Evolutionary conservation across 2,113 vertebrate species (phyloP).

Genomic region (Sylvia atricapilla): DNA sequence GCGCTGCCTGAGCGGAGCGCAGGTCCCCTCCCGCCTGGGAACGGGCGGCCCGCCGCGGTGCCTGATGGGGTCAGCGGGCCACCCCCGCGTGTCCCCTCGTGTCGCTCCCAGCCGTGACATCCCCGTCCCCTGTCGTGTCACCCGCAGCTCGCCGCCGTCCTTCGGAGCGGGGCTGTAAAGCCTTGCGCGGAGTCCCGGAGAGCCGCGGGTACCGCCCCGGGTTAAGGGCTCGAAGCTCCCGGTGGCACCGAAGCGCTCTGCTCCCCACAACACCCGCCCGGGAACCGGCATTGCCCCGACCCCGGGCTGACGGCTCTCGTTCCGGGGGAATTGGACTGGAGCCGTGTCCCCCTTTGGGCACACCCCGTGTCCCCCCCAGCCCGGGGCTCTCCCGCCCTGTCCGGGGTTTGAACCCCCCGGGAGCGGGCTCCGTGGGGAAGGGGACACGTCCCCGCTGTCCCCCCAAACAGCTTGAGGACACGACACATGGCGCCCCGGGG

Average conservation of each 20-base stretch:
- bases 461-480: not conserved
- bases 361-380: not conserved
- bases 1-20: not conserved
- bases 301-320: not conserved
- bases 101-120: not conserved
- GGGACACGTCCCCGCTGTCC: not conserved
- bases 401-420: not conserved
- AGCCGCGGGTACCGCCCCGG: not conserved
- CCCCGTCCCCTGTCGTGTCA: not conserved
- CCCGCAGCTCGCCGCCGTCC: not conserved
- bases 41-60: not conserved
- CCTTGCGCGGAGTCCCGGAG: not conserved
- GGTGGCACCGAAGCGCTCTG: not conserved
- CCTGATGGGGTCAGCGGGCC: not conserved
- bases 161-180: not conserved
- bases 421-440: not conserved
- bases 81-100: too few species aligned
- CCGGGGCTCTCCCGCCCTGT: too few species aligned
- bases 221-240: not conserved
- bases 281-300: not conserved
- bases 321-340: not conserved
- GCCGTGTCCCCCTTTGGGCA: not conserved
- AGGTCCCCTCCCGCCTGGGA: not conserved
- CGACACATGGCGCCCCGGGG: not conserved
- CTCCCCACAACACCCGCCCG: too few species aligned